Conservation (phyloP, 2,888 invertebrate genomes). For the Pharmacophagus antenor region DNA sequence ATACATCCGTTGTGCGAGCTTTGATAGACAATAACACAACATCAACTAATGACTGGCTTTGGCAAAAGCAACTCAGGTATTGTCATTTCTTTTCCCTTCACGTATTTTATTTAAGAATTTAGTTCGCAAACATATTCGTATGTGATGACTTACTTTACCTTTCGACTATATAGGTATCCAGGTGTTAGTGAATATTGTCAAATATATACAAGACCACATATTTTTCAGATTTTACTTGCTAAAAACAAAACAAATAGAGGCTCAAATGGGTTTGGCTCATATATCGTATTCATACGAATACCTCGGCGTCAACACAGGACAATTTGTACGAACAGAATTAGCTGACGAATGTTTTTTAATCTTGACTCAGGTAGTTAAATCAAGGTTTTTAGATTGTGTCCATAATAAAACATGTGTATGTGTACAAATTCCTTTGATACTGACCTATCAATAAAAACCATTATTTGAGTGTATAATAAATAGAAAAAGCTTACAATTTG, state of each 20-base stretch:
- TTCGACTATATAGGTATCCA: background rate
- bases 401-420: background rate
- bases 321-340: constrained; percentile 96
- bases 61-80: constrained; percentile 96
- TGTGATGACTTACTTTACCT: background rate
- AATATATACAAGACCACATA: background rate
- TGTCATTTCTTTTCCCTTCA: background rate
- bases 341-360: constrained; percentile 99
- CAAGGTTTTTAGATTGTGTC: background rate
- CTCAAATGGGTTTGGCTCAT: constrained; percentile 95
- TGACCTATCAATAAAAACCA: background rate
- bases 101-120: background rate
- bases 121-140: background rate
- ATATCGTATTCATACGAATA: constrained; percentile 99
- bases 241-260: constrained; percentile 82
- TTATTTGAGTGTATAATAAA: no score
- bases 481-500: no score
- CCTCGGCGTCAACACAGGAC: constrained; percentile 95
- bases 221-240: constrained; percentile 84
- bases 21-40: constrained; percentile 86
- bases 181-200: background rate
- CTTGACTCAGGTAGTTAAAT: constrained; percentile 87
- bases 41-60: constrained; percentile 90
- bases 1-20: constrained; percentile 89
- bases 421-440: background rate